Evolutionary conservation across 2,113 vertebrate species (phyloP).

Genomic region (Nettapus auritus): DNA sequence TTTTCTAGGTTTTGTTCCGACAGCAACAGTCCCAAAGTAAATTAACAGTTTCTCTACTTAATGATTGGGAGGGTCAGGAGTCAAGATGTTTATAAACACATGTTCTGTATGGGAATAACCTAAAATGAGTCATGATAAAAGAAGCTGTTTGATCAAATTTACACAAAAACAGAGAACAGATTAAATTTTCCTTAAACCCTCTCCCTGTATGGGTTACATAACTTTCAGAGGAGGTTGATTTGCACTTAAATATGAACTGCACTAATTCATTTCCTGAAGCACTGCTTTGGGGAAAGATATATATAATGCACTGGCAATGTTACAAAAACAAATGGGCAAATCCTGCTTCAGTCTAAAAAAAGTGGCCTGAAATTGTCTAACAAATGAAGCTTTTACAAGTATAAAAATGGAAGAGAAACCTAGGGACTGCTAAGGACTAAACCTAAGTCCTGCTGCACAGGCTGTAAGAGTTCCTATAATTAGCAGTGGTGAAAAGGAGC

Average conservation of each 20-base stretch:
- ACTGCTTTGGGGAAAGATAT: neutral
- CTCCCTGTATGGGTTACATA: neutral
- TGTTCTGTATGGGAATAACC: neutral
- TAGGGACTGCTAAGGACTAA: neutral
- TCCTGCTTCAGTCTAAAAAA: constrained; percentile 23
- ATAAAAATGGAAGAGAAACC: neutral
- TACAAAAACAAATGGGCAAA: neutral
- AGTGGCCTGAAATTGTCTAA: neutral
- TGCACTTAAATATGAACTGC: neutral
- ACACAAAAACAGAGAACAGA: neutral
- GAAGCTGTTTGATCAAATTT: neutral
- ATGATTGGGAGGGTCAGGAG: neutral
- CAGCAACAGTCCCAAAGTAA: neutral
- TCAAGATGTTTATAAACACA: neutral
- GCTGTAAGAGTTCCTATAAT: neutral
- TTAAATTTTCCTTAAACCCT: neutral
- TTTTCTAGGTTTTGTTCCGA: neutral
- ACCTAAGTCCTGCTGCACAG: neutral
- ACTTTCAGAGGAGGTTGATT: neutral
- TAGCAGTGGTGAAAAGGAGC: neutral
- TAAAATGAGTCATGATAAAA: neutral
- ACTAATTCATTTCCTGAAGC: neutral
- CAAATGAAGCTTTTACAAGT: neutral
- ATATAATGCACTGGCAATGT: neutral
- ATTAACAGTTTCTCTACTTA: neutral